phyloP scores from a whole-genome alignment of 2,113 vertebrate species.

The Chloroceryle aenea region DNA sequence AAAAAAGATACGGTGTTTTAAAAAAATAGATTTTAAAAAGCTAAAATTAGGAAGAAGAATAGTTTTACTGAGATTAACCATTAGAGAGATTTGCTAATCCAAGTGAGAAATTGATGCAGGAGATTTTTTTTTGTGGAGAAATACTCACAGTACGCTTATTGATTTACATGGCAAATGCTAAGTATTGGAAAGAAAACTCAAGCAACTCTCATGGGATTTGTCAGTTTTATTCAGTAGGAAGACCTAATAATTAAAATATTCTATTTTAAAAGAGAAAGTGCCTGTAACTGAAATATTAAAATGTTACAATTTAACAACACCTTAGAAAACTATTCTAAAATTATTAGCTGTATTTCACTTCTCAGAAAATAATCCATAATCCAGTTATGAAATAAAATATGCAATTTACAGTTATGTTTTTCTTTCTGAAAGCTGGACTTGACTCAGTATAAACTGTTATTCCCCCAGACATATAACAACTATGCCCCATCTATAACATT shows the following conservation, averaged over 20 bases:
- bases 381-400: not conserved
- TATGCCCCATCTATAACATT: not conserved
- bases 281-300: not conserved
- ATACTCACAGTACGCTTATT: not conserved
- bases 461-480: not conserved
- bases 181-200: not conserved
- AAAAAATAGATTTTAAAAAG: not conserved
- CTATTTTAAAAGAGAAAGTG: not conserved
- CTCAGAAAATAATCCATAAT: conserved; percentile 27
- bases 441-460: conserved; percentile 15
- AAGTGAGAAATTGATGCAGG: not conserved
- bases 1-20: not conserved
- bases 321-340: not conserved
- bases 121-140: not conserved
- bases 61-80: not conserved
- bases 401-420: conserved; percentile 2
- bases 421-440: not conserved
- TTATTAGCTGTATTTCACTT: conserved; percentile 19
- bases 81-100: not conserved
- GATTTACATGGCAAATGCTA: not conserved
- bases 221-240: not conserved
- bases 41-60: not conserved
- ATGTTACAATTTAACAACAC: not conserved
- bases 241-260: not conserved
- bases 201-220: not conserved